Evolutionary conservation across 1,140 invertebrate species (phyloP), one percentile per base, ranked within the genome.

Genomic region (Thrips palmi): DNA sequence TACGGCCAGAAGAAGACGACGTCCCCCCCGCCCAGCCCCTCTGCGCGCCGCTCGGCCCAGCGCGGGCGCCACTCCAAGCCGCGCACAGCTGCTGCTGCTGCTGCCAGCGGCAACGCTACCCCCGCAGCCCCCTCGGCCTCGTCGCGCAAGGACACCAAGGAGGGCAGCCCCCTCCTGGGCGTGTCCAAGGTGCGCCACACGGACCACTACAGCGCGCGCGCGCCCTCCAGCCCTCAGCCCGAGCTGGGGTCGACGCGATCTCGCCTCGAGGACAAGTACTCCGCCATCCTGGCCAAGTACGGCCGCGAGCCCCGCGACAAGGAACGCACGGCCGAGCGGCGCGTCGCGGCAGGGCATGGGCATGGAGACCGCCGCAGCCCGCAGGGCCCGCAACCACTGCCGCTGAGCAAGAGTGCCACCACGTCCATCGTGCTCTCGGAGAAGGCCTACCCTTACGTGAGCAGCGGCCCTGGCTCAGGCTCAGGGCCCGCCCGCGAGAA

Each of bases 191-290:
- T 38, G 50, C 58, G 21, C 59, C 54, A 42, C 56, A 58, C 47
- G 44, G 53, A 7, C 14, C 38, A 38, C 25, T 35, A 37, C n/a
- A 33, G 33, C 11, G 15, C 23, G 17, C 15, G 22, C 4, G 24
- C 28, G 21, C 20, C 31, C 14, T 23, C 27, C 19, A 33, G 33
- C 32, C 22, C 42, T 35, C 21, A 27, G 40, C 34, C 2, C 47
- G 18, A 49, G 42, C 49, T 66, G 33, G 64, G 62, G 25, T 59
- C 49, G 20, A 68, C 71, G 1, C 59, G 74, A n/a, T 71, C 56
- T 40, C 65, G 74, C 2, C 52, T 78, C 39, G 76, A 79, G 53
- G 74, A 79, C 46, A 80, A 80, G 54, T 80, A 80, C 54, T 70
- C 70, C 7, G 64, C 71, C 7, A 64, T 77, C 14, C 57, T 80